Conservation (phyloP, 2,888 invertebrate species). For the Tetropium fuscum region DNA sequence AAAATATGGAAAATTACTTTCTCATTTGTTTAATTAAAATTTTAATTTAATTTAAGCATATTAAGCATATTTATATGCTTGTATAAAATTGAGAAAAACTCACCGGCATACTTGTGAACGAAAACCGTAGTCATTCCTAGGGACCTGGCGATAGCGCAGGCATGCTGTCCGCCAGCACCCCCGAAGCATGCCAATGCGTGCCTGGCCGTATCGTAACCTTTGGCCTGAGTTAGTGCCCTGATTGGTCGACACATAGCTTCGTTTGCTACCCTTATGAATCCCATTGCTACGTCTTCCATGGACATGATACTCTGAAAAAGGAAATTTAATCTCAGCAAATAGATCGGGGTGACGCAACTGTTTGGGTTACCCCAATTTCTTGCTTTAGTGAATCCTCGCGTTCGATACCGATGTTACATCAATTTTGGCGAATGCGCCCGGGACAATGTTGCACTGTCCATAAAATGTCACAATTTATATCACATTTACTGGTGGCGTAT, state of each 20-base stretch:
- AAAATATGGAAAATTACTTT: too few relatives aligned
- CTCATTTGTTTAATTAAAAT: too few relatives aligned
- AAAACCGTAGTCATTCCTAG: conserved; percentile 90
- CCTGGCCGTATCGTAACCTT: conserved; percentile 92
- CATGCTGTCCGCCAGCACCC: conserved; percentile 99
- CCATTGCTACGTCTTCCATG: conserved; percentile 94
- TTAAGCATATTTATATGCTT: not conserved
- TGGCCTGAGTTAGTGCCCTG: conserved; percentile 80
- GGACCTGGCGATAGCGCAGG: conserved; percentile 92
- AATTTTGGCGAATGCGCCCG: conserved; percentile 5
- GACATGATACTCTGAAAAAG: conserved; percentile 69
- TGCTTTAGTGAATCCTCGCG: too few relatives aligned
- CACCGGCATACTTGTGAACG: conserved; percentile 94
- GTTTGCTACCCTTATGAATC: conserved; percentile 96
- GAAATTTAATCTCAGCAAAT: conserved; percentile 10
- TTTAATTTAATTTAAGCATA: not conserved
- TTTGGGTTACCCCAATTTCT: not conserved
- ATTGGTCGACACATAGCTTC: conserved; percentile 99
- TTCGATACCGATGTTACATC: not conserved
- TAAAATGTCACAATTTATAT: not conserved
- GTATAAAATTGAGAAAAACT: conserved; percentile 8
- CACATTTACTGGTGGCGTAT: too few relatives aligned
- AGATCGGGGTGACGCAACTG: not conserved
- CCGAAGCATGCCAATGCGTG: conserved; percentile 98
- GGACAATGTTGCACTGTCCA: not conserved